Evolutionary conservation across 1,140 invertebrate species (phyloP), one percentile per base, ranked within the genome.

Genomic region (Centruroides vittatus): DNA sequence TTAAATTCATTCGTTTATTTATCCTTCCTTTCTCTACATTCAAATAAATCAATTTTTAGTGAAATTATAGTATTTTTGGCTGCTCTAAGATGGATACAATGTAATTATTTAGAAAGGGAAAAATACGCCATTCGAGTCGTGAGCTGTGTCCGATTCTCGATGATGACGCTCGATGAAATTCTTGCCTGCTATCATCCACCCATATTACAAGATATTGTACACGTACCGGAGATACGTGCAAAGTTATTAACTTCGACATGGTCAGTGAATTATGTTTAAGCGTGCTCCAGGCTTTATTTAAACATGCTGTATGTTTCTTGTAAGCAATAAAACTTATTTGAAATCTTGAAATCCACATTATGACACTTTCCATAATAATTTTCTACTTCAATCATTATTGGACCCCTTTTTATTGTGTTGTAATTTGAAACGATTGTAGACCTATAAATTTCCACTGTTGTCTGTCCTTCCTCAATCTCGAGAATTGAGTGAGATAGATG

Each of bases 151-250:
- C 51, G 63, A 3, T 64, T 64, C 13, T 41, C 59, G 6, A 35
- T 51, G 46, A 64, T 64, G 63, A 61, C 13, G 3, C 13, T 64
- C n/a, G 52, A 61, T 6, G 63, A 64, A 34, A 51, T 64, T 9
- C 35, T 64, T 7, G 63, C 63, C 8, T 64, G 63, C 47, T 50
- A 55, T 47, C 36, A 47, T 10, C 63, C 63, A 11, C 63, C 63
- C 5, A 13, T 64, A 5, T 34, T 64, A 3, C 63, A 59, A 1
- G 59, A 59, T 3, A 41, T 61, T 34, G 34, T 55, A 34, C 47
- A 61, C 10, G n/a, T 55, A 3, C 50, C 55, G 0, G 47, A 47
- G 1, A 34, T 64, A 6, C 59, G 46, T 7, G 12, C 51, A 3
- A 34, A 50, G 51, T 41, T 64, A 9, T 48, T 64, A 5, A 49